Evolutionary conservation across 2,888 invertebrate genomes (phyloP).

Genomic region (Polydrusus pterygomalis): DNA sequence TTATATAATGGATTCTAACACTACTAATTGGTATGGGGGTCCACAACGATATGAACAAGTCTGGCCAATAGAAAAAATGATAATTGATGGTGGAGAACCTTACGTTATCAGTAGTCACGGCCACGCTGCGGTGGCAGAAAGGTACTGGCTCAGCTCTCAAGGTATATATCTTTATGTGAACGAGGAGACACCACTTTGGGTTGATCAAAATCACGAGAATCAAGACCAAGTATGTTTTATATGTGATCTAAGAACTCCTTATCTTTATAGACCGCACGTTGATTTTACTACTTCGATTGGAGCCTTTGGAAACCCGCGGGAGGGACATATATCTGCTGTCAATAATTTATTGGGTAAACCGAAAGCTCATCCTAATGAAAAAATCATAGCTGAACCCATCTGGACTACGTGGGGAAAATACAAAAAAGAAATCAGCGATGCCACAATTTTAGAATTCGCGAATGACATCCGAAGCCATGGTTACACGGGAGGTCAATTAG

Average conservation of each 20-base stretch:
- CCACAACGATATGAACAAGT: slow-evolving; percentile 77
- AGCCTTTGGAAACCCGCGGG: no score
- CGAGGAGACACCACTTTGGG: not conserved
- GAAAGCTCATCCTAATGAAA: slow-evolving; percentile 75
- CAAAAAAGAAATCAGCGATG: slow-evolving; percentile 77
- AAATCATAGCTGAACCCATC: slow-evolving; percentile 84
- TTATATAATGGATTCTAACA: slow-evolving; percentile 68
- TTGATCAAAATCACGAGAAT: not conserved
- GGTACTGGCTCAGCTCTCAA: not conserved
- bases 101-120: not conserved
- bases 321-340: not conserved
- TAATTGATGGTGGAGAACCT: slow-evolving; percentile 70
- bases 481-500: slow-evolving; percentile 84
- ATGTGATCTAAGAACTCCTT: not conserved
- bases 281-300: not conserved
- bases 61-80: slow-evolving; percentile 79
- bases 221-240: not conserved
- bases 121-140: not conserved
- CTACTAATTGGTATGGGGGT: slow-evolving; percentile 77
- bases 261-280: not conserved
- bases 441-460: slow-evolving; percentile 78
- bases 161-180: not conserved
- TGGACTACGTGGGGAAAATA: slow-evolving; percentile 75
- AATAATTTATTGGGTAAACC: slow-evolving; percentile 41
- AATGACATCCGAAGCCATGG: slow-evolving; percentile 79